Evolutionary conservation across 2,113 vertebrate genomes (phyloP).

Genomic region (Myotis davidii): DNA sequence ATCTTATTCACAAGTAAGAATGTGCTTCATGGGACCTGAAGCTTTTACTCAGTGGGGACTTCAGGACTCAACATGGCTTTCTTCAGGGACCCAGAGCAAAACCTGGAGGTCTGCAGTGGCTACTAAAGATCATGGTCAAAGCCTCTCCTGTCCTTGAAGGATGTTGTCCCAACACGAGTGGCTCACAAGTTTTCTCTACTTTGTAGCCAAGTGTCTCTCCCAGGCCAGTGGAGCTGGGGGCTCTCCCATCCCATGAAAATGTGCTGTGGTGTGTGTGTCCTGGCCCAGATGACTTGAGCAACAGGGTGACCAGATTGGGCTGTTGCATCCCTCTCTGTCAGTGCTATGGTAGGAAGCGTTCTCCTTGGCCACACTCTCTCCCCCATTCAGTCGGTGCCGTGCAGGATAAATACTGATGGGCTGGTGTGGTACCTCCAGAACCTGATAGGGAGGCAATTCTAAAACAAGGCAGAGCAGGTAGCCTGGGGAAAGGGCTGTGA

Average conservation of each 20-base stretch:
- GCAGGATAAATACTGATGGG: neutral
- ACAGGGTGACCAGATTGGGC: neutral
- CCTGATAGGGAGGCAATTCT: neutral
- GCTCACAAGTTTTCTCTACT: neutral
- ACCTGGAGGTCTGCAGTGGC: neutral
- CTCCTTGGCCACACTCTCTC: neutral
- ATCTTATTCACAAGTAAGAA: neutral
- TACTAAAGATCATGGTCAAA: neutral
- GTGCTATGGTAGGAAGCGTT: neutral
- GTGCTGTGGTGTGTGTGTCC: neutral
- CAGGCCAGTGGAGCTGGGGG: neutral
- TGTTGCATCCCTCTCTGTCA: neutral
- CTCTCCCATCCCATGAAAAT: neutral
- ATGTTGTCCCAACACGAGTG: neutral
- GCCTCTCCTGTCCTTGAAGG: neutral
- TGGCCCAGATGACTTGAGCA: neutral
- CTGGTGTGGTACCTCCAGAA: neutral
- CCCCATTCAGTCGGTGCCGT: neutral
- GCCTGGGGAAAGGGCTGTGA: neutral
- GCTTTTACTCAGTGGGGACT: neutral
- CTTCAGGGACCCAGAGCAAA: neutral
- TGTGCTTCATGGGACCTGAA: neutral
- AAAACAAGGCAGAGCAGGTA: neutral
- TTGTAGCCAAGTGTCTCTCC: neutral
- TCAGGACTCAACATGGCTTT: neutral